Percentiles rank a stretch among this genome's conserved stretches.
These are phyloP conservation scores for Spodoptera frugiperda DNA, from an alignment of 1,140 invertebrate genomes.

Conservation along the genomic window DNA sequence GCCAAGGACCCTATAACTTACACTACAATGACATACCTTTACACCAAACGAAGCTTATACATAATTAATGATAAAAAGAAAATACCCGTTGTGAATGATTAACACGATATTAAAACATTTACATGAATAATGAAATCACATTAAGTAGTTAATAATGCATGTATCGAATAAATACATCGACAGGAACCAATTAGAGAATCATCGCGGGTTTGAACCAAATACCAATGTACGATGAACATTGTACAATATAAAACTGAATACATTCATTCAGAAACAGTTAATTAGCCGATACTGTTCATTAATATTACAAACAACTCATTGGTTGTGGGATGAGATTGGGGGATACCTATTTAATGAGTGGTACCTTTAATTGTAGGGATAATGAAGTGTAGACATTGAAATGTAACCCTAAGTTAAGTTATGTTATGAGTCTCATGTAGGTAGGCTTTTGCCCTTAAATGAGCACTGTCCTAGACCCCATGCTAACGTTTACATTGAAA, in stretches of 20 bases:
- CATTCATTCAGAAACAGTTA: constrained; percentile 15
- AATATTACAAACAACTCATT: constrained; percentile 2
- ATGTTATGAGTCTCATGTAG: no score
- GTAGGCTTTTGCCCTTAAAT: no score
- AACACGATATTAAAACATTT: background rate
- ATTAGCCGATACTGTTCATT: constrained; percentile 18
- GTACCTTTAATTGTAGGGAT: no score
- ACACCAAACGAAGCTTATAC: no score
- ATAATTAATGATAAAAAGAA: no score
- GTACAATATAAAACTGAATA: background rate
- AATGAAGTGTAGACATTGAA: no score
- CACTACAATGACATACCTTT: no score
- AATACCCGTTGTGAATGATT: background rate
- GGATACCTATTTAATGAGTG: no score
- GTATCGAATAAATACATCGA: constrained; percentile 14
- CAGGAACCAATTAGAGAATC: background rate
- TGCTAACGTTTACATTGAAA: no score
- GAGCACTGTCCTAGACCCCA: no score
- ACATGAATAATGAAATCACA: background rate
- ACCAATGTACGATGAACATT: background rate
- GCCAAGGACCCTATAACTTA: no score
- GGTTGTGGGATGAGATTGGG: background rate
- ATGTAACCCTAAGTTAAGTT: no score
- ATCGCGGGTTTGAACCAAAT: background rate
- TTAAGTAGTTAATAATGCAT: constrained; percentile 11